These are phyloP conservation scores for Cheilosia pagana DNA, from an alignment of 2,888 invertebrate species.

Conservation along the genomic window DNA sequence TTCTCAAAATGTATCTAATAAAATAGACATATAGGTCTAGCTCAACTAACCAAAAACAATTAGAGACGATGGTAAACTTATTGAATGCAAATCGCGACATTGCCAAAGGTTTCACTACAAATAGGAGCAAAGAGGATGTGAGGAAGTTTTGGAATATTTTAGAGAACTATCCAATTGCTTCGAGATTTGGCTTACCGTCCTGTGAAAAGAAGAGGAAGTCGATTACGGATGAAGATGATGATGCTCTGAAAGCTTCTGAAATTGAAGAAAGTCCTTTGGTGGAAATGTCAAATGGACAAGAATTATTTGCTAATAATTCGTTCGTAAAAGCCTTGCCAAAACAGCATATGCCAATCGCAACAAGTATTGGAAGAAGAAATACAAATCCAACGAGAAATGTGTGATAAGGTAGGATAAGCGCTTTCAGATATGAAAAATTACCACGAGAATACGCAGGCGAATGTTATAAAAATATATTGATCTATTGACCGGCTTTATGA, in stretches of 20 bases:
- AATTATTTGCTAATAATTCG: neutral
- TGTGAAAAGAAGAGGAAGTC: neutral
- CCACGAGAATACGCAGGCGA: neutral
- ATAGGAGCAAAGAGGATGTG: neutral
- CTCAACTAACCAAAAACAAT: slow-evolving; percentile 2
- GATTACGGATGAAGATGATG: neutral
- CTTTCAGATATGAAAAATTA: slow-evolving; percentile 10
- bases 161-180: neutral
- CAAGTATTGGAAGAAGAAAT: neutral
- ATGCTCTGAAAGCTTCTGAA: neutral
- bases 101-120: neutral
- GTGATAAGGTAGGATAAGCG: slow-evolving; percentile 14
- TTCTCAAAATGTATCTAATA: no score
- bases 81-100: slow-evolving; percentile 5
- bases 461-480: neutral
- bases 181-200: slow-evolving; percentile 2
- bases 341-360: neutral
- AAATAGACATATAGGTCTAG: no score
- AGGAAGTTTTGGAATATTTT: neutral
- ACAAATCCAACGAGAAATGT: slow-evolving; percentile 7
- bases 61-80: neutral
- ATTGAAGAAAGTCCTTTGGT: neutral
- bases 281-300: neutral
- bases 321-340: neutral
- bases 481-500: slow-evolving; percentile 1